Evolutionary conservation across 30 jellyfish, hydroid and myxozoan genomes (phyloP).

Genomic region (Catostylus mosaicus): DNA sequence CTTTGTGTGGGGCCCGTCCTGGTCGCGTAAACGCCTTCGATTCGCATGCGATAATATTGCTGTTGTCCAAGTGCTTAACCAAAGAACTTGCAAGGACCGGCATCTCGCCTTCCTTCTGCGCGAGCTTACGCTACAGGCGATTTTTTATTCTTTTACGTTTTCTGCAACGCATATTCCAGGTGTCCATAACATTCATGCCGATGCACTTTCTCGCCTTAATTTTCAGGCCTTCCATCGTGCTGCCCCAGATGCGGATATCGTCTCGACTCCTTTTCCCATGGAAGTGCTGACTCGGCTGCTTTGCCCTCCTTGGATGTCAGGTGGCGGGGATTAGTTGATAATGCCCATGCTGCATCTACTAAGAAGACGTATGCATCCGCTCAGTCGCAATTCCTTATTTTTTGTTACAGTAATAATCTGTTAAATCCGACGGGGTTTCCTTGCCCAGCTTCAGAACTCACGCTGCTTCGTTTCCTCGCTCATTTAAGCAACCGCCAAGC

Average conservation of each 20-base stretch:
- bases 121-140: slow-evolving; percentile 8
- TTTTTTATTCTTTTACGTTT: not conserved
- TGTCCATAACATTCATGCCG: slow-evolving; percentile 17
- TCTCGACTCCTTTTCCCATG: not conserved
- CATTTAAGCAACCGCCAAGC: not conserved
- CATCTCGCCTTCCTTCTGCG: slow-evolving; percentile 9
- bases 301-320: not conserved
- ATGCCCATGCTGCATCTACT: not conserved
- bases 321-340: not conserved
- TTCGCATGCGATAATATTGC: slow-evolving; percentile 38
- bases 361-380: no score
- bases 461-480: not conserved
- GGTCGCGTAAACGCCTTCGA: slow-evolving; percentile 29
- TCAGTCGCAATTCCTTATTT: not conserved
- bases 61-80: slow-evolving; percentile 3
- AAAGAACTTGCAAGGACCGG: not conserved
- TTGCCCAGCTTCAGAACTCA: slow-evolving; percentile 5
- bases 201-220: slow-evolving; percentile 41
- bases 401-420: not conserved
- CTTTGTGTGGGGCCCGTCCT: slow-evolving; percentile 26
- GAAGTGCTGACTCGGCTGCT: not conserved
- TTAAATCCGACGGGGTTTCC: not conserved
- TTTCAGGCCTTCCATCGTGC: not conserved
- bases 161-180: slow-evolving; percentile 44
- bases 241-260: no score